phyloP scores from a whole-genome alignment of 1,140 invertebrate genomes.

The Lepidotrigona ventralis region DNA sequence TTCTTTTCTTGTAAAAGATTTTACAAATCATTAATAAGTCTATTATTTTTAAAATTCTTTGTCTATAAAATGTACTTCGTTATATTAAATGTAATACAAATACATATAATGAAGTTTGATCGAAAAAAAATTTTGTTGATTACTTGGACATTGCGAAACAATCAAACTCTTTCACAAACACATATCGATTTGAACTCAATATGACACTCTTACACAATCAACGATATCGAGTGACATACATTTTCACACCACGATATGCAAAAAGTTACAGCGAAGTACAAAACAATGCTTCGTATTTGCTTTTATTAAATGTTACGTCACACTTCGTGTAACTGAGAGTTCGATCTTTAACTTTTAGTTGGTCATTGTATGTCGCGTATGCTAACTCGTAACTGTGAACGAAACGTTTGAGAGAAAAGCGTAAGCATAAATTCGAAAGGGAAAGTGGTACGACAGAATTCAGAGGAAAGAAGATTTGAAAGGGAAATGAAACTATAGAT shows the following conservation, averaged over 20 bases:
- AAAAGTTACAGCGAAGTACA: background rate
- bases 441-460: no score
- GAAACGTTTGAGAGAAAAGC: no score
- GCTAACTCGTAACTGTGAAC: no score
- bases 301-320: background rate
- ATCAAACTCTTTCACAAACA: background rate
- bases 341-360: no score
- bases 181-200: background rate
- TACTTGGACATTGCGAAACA: background rate
- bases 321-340: no score
- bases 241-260: background rate
- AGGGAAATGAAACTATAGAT: no score
- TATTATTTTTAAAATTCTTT: background rate
- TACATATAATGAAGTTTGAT: background rate
- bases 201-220: background rate
- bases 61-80: no score
- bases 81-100: no score
- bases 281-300: background rate
- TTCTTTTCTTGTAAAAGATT: no score
- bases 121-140: background rate
- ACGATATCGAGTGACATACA: background rate
- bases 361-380: no score
- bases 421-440: no score
- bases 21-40: background rate
- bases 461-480: no score